A percentile compares a stretch with the other conserved stretches of the same genome.
These are phyloP conservation scores for Armadillidium nasatum DNA, from an alignment of 1,140 invertebrate genomes.

Conservation along the genomic window DNA sequence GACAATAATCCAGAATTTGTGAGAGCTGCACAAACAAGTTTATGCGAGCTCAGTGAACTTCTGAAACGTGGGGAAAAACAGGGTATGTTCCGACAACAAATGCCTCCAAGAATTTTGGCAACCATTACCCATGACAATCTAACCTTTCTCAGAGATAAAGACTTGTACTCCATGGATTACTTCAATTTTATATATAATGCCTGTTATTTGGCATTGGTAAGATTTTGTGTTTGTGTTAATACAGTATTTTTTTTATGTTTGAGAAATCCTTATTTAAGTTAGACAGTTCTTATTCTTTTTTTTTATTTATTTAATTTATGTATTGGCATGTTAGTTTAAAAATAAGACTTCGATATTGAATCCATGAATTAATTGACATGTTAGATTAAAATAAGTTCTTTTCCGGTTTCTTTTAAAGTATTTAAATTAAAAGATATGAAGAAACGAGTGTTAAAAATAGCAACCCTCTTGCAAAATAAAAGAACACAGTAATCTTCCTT, in stretches of 20 bases:
- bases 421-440: too few relatives aligned
- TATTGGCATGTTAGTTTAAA: background rate
- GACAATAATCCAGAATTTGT: conserved; percentile 27
- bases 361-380: too few relatives aligned
- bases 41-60: conserved; percentile 55
- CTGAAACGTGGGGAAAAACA: conserved; percentile 55
- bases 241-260: background rate
- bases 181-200: conserved; percentile 56
- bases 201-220: conserved; percentile 48
- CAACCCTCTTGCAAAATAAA: too few relatives aligned
- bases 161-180: conserved; percentile 56
- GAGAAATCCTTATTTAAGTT: background rate
- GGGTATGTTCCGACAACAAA: conserved; percentile 53
- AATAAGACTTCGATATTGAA: too few relatives aligned
- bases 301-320: background rate
- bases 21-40: conserved; percentile 49
- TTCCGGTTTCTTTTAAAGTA: too few relatives aligned
- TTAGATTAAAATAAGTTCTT: too few relatives aligned
- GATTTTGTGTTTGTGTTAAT: conserved; percentile 2
- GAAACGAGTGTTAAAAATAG: too few relatives aligned
- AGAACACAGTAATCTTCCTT: too few relatives aligned
- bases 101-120: conserved; percentile 52
- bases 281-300: background rate
- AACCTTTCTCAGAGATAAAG: conserved; percentile 56
- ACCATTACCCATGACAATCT: conserved; percentile 56